phyloP scores from a whole-genome alignment of 2,113 vertebrate genomes.

The Podiceps cristatus region DNA sequence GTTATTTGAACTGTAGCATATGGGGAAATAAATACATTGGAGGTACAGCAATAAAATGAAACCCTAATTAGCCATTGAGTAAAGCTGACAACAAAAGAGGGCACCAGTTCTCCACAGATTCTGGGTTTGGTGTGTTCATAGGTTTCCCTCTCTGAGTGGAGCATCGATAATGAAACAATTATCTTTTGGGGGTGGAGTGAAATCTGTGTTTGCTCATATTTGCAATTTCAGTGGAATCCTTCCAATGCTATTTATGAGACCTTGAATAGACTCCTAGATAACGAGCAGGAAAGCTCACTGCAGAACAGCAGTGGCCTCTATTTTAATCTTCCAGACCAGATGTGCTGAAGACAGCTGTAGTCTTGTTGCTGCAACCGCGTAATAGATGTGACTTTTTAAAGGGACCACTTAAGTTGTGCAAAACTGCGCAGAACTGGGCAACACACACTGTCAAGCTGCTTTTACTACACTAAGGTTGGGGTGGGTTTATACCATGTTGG shows the following conservation, averaged over 20 bases:
- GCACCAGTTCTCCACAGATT: slow-evolving; percentile 26
- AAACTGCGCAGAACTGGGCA: background rate
- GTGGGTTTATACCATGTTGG: background rate
- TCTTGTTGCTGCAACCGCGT: background rate
- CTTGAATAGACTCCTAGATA: background rate
- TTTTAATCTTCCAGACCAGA: background rate
- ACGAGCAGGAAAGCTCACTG: background rate
- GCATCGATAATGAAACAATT: background rate
- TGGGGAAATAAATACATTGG: background rate
- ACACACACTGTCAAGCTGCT: background rate
- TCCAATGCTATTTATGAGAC: slow-evolving; percentile 10
- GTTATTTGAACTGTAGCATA: background rate
- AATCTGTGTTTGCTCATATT: slow-evolving; percentile 38
- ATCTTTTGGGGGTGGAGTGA: background rate
- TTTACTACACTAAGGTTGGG: rapidly evolving
- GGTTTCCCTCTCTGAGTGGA: background rate
- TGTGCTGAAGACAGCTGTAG: background rate
- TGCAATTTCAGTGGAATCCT: slow-evolving; percentile 28
- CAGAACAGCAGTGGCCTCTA: background rate
- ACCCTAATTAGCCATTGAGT: background rate
- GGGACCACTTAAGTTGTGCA: background rate
- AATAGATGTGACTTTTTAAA: background rate
- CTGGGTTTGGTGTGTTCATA: background rate
- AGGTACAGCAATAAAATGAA: background rate
- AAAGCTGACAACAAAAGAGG: slow-evolving; percentile 45